Percentiles rank a stretch among this genome's conserved stretches.
Evolutionary conservation across 1,140 invertebrate species (phyloP).

Genomic region (Pantala flavescens): DNA sequence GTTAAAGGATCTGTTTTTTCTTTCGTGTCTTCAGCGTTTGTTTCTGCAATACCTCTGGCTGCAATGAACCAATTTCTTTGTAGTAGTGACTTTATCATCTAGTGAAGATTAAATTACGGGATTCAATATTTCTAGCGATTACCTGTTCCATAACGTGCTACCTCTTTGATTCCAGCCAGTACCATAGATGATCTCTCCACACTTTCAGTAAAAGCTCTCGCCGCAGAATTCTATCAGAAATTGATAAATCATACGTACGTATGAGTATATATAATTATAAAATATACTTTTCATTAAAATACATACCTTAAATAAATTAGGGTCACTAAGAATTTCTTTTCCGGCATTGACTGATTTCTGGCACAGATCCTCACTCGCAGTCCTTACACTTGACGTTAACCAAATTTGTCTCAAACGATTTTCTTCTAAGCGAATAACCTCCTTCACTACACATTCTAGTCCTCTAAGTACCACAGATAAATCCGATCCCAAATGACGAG

Average conservation of each 20-base stretch:
- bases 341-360: constrained; percentile 22
- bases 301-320: neutral
- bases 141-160: constrained; percentile 24
- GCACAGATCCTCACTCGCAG: constrained; percentile 32
- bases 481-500: constrained; percentile 41
- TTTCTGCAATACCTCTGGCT: no score
- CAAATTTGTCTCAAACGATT: constrained; percentile 43
- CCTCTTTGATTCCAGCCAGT: constrained; percentile 30
- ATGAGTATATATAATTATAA: no score
- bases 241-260: neutral
- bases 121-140: neutral
- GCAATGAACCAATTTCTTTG: no score
- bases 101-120: no score
- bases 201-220: constrained; percentile 27
- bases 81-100: no score
- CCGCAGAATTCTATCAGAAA: constrained; percentile 20
- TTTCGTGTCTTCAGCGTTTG: no score
- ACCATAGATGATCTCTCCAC: constrained; percentile 32
- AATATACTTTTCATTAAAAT: no score
- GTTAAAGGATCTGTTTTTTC: no score
- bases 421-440: constrained; percentile 45
- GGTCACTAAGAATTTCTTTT: constrained; percentile 26
- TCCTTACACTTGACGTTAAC: constrained; percentile 50
- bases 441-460: constrained; percentile 45
- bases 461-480: constrained; percentile 47